Conservation (phyloP, 2,797 vertebrate genomes). For the Cuculus canorus region DNA sequence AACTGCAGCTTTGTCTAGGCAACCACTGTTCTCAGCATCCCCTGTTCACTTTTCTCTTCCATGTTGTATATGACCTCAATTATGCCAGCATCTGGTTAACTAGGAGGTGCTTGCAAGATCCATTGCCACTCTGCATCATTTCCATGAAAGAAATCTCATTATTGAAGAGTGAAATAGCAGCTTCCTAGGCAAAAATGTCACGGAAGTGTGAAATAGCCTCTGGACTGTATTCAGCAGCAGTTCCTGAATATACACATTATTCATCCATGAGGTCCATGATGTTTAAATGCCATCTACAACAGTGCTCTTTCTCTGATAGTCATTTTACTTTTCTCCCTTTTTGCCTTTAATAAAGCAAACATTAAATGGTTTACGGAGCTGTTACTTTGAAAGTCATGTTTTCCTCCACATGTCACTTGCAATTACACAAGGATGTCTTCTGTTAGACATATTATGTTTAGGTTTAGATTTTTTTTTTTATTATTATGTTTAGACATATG, state of each 20-base stretch:
- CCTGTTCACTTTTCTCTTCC: background rate
- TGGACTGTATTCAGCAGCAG: background rate
- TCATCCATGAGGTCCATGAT: background rate
- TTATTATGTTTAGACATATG: too few species aligned
- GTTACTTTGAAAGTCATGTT: slow-evolving; percentile 26
- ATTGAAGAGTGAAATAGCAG: slow-evolving; percentile 37
- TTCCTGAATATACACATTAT: background rate
- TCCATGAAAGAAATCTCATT: slow-evolving; percentile 16
- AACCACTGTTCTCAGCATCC: background rate
- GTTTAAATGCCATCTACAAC: slow-evolving; percentile 53
- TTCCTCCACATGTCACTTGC: background rate
- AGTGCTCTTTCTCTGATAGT: slow-evolving; percentile 4
- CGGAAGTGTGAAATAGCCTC: slow-evolving; percentile 18
- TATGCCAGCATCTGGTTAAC: background rate
- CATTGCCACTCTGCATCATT: background rate
- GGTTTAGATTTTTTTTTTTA: too few species aligned
- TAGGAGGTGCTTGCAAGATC: background rate
- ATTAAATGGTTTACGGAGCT: slow-evolving; percentile 8
- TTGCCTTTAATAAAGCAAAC: slow-evolving; percentile 37
- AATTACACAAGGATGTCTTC: background rate
- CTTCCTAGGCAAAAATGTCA: slow-evolving; percentile 23
- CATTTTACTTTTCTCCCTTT: background rate
- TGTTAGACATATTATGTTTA: too few species aligned
- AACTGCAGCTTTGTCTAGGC: background rate
- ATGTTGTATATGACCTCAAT: background rate